Percentiles rank a stretch among this genome's conserved stretches.
Conservation (phyloP, 1,140 invertebrate species). For the Drosophila novamexicana region DNA sequence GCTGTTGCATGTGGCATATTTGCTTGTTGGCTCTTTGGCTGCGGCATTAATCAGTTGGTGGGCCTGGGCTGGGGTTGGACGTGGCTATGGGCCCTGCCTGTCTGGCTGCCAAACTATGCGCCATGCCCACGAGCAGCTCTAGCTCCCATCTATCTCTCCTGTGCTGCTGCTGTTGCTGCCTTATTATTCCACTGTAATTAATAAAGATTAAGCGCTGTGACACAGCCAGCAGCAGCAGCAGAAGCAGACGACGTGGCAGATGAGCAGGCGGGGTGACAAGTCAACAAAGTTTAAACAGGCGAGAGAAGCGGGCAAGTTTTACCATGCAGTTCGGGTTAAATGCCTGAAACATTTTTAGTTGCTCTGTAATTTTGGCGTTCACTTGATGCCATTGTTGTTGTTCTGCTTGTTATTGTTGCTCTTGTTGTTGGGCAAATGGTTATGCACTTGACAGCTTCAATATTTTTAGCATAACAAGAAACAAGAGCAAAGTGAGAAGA, state of each 20-base stretch:
- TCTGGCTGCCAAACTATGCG: conserved; percentile 53
- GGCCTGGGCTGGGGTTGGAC: conserved; percentile 23
- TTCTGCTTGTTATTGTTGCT: conserved; percentile 15
- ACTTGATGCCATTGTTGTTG: conserved; percentile 11
- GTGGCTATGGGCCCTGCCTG: conserved; percentile 19
- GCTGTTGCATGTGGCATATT: conserved; percentile 71
- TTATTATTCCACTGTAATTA: conserved; percentile 82
- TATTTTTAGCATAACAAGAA: conserved; percentile 70
- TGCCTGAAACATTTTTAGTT: conserved; percentile 44
- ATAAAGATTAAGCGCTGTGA: conserved; percentile 81
- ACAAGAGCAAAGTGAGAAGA: conserved; percentile 43
- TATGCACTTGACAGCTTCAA: conserved; percentile 75
- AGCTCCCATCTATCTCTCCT: conserved; percentile 40
- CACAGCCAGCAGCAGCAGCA: conserved; percentile 54
- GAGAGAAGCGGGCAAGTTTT: conserved; percentile 21
- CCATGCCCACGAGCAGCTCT: conserved; percentile 36
- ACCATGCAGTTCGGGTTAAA: conserved; percentile 38
- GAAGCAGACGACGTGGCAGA: background rate
- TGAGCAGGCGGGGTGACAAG: background rate
- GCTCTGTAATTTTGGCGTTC: conserved; percentile 67
- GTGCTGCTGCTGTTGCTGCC: conserved; percentile 33
- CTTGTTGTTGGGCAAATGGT: conserved; percentile 41
- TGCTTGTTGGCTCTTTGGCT: conserved; percentile 73
- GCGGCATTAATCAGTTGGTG: conserved; percentile 74
- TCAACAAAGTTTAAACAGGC: conserved; percentile 27